phyloP scores from a whole-genome alignment of 2,888 invertebrate species.

The Cryptus viduatorius region DNA sequence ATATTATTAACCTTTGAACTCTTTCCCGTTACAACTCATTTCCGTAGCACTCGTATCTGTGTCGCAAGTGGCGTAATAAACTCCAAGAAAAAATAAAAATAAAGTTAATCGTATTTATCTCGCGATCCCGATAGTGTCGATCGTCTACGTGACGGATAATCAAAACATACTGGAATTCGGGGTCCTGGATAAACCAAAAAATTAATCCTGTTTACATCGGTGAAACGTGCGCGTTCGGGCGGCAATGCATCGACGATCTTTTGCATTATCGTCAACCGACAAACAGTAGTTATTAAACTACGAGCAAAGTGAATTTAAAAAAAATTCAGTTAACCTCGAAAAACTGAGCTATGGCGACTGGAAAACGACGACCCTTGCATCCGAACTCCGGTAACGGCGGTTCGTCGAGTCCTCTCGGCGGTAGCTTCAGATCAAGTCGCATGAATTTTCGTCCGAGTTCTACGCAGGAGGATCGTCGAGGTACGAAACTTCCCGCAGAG shows the following conservation, averaged over 20 bases:
- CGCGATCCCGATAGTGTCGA: too few species aligned
- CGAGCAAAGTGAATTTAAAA: neutral
- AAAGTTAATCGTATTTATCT: neutral
- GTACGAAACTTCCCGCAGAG: conserved; percentile 93
- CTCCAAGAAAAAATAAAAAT: neutral
- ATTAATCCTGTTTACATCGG: too few species aligned
- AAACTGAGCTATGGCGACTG: conserved; percentile 73
- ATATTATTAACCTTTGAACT: conserved; percentile 18
- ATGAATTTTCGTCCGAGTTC: conserved; percentile 88
- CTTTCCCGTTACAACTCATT: neutral
- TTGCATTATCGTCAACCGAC: neutral
- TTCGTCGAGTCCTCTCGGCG: conserved; percentile 64
- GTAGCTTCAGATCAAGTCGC: conserved; percentile 78
- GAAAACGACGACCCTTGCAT: conserved; percentile 76
- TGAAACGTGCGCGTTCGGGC: neutral
- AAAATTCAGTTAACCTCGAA: neutral
- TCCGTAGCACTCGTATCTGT: neutral
- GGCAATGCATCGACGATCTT: neutral
- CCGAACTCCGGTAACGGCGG: conserved; percentile 67
- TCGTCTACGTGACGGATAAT: too few species aligned
- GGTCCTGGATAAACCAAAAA: too few species aligned
- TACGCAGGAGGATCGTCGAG: conserved; percentile 86
- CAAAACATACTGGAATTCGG: too few species aligned
- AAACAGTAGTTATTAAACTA: neutral
- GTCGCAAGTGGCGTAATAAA: neutral